Evolutionary conservation across 1,140 invertebrate genomes (phyloP), one percentile per base, ranked within the genome.

Genomic region (Vanessa atalanta): DNA sequence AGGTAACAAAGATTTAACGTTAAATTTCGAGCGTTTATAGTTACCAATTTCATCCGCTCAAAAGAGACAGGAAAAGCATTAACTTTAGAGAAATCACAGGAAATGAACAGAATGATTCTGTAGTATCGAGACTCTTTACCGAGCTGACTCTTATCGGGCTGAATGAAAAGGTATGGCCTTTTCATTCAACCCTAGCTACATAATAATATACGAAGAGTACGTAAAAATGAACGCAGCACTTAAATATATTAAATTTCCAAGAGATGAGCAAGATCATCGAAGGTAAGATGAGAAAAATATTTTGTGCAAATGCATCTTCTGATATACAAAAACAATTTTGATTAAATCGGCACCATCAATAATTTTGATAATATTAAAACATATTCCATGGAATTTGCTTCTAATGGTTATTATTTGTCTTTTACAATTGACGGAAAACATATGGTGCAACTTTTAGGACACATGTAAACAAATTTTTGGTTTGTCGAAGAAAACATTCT

Each of bases 191-290:
- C 37, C 69, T 23, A 64, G 23, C 14, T 55, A 60, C 53, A 26
- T 47, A 74, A 70, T 79, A 79, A 60, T 23, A 70, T n/a, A 65
- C 66, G 67, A 63, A 75, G 8, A 16, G 63, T 65, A 71, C 51
- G 51, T 61, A 68, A 73, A 80, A 80, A 79, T 73, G 74, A 69
- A 64, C 23, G 65, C 68, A 76, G 77, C 79, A 79, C 79, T 82
- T 75, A 77, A 70, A 51, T 74, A 63, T 78, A 81, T 78, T 82
- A 77, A 79, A 82, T 69, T 61, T 79, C 55, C 50, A 47, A 4
- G 48, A 67, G 48, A 67, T 68, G 26, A 50, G 37, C 37, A 43
- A 79, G 47, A 64, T 70, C 75, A 81, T 74, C 63, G 69, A 70
- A 81, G 55, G 31, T 63, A 70, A 78, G 63, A 79, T 53, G 61